Percentiles rank a stretch among this genome's conserved stretches.
These are phyloP conservation scores for Tamandua tetradactyla DNA, from an alignment of 2,797 vertebrate species.

Conservation along the genomic window DNA sequence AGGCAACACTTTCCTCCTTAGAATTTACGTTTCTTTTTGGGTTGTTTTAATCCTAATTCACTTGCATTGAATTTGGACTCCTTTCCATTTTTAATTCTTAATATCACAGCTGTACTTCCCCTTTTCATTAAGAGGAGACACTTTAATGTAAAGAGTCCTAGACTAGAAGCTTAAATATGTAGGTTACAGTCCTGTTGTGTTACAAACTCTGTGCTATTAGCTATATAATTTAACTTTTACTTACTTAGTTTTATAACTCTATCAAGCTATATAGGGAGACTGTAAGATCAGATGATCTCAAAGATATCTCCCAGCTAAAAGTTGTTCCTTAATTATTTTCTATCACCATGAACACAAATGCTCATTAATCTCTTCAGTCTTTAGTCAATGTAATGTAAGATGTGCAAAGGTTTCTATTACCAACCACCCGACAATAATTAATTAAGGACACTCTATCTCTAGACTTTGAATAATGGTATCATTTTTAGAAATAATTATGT, in stretches of 20 bases:
- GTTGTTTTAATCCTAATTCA: neutral
- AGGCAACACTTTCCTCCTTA: neutral
- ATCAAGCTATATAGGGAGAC: neutral
- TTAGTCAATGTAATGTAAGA: neutral
- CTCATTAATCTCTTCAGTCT: neutral
- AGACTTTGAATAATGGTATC: neutral
- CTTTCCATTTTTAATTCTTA: constrained; percentile 21
- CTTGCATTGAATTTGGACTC: neutral
- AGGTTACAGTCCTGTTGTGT: neutral
- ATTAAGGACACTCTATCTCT: neutral
- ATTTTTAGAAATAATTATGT: constrained; percentile 40
- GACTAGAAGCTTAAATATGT: neutral
- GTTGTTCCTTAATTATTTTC: neutral
- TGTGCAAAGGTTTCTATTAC: constrained; percentile 28
- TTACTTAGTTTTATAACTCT: neutral
- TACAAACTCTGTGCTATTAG: neutral
- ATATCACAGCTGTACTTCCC: neutral
- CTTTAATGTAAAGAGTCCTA: neutral
- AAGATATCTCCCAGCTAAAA: neutral
- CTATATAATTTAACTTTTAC: neutral
- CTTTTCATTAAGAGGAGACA: neutral
- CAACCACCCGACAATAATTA: constrained; percentile 15
- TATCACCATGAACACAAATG: neutral
- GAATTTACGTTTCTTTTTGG: neutral
- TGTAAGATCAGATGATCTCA: neutral